Evolutionary conservation across 2,888 invertebrate species (phyloP), one percentile per base, ranked within the genome.

Genomic region (Philopedon plagiatum): DNA sequence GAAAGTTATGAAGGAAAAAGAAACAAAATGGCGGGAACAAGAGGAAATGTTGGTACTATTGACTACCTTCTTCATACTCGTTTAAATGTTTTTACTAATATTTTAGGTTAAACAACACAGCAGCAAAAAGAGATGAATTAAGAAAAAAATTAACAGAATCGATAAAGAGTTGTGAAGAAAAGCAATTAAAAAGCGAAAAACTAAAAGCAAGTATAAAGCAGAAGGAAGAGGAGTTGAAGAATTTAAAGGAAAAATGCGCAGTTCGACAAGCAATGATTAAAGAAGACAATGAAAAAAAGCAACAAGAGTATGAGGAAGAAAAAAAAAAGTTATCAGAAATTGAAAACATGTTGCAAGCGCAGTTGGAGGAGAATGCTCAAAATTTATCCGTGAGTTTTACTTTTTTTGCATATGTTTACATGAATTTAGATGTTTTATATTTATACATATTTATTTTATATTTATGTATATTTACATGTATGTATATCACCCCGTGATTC

Each of bases 271-370:
- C 32, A 2, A 11, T 0, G 1, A 32, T 46, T 11, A 21, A 46
- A n/a, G 26, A 15, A 32, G 44, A 44, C 18, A 18, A 32, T 8
- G 49, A 62, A 5, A 49, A 7, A 46, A 62, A 11, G 23, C 11
- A 29, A 32, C 8, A 46, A 32, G 49, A 62, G 11, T 34, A 34
- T 29, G 44, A 49, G 34, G 15, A 5, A 18, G 34, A 46, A 62
- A 9, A 18, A 5, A 5, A 46, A 19, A 46, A 32, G n/a, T 46
- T 62, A 46, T 1, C 9, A 19, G 18, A 44, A 0, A 11, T 19
- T 0, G 61, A 44, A 7, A 2, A 62, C 29, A 49, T 46, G 7
- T n/a, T 62, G 7, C 11, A 46, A 4, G 13, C 8, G 18, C n/a
- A n/a, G 11, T 5, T 62, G 5, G 32, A 29, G 4, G 32, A 62